Evolutionary conservation across 2,888 invertebrate species (phyloP), one percentile per base, ranked within the genome.

Genomic region (Lepetodrilus schrolli): DNA sequence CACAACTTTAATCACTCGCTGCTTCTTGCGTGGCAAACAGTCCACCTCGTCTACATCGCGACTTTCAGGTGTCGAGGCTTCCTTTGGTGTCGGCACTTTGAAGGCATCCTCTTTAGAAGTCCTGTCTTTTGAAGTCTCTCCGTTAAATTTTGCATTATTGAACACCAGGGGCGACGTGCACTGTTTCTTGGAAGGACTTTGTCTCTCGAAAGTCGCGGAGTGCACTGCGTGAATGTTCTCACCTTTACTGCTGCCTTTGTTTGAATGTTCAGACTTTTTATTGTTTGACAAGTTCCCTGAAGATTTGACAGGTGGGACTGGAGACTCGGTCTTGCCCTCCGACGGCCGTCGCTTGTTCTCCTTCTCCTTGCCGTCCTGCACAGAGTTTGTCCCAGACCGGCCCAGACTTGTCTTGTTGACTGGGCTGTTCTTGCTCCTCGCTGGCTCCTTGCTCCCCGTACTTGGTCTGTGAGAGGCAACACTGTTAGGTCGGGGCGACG

Each of bases 51-150:
- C 48, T 3, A 49, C 34, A 43, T 37, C 49, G 7, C 65, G 66
- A 3, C 37, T 17, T 38, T 65, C 50, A 38, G 48, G 70, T 2
- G 74, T 70, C 4, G 74, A 50, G n/a, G 66, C 23, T 37, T 48
- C 69, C 76, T 85, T 86, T 5, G 84, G 82, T 20, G 85, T 82
- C 20, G 85, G 85, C 38, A 85, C 83, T 81, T 84, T 85, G 72
- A 85, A 86, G 21, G 83, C 77, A 36, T 81, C 78, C n/a, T 81
- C 79, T 23, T 76, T 75, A 21, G 65, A 21, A 69, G 34, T 50
- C 47, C 48, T 69, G 7, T 66, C 73, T 50, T 36, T 49, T 3
- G 49, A 26, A 48, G 17, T 72, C 36, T 77, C 76, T 65, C 76
- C 74, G 66, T 77, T 74, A 69, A 75, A 76, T 48, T 76, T 72